Conservation (phyloP, 2,888 invertebrate genomes). For the Calephelis perditalis region DNA sequence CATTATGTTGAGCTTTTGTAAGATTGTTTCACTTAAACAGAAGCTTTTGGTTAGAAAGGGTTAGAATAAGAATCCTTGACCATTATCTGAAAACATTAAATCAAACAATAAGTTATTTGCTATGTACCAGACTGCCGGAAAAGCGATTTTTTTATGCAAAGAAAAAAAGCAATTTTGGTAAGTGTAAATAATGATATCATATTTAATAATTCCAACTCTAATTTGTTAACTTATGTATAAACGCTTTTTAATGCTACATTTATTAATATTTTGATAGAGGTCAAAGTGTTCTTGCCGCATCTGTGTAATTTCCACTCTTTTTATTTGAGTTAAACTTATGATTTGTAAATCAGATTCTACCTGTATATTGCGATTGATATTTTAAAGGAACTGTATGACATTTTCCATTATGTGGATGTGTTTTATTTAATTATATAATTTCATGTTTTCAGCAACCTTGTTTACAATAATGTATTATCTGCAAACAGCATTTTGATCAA, state of each 20-base stretch:
- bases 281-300: not conserved
- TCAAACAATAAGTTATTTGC: too few relatives aligned
- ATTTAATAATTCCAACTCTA: not conserved
- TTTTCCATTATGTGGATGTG: too few relatives aligned
- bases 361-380: too few relatives aligned
- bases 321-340: not conserved
- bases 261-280: constrained; percentile 1
- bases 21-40: not conserved
- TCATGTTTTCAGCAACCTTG: not conserved
- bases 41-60: too few relatives aligned
- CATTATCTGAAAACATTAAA: too few relatives aligned
- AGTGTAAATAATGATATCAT: not conserved
- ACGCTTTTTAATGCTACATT: not conserved
- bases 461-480: not conserved
- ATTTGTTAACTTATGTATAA: not conserved
- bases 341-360: too few relatives aligned
- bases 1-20: constrained; percentile 21
- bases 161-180: not conserved
- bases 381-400: too few relatives aligned
- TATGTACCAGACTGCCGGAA: too few relatives aligned
- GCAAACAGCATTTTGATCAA: too few relatives aligned
- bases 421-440: constrained; percentile 6
- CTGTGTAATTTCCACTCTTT: not conserved
- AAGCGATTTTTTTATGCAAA: too few relatives aligned
- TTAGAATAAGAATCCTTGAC: too few relatives aligned